Evolutionary conservation across 2,888 invertebrate genomes (phyloP), one percentile per base, ranked within the genome.

Genomic region (Drosophila kuntzei): DNA sequence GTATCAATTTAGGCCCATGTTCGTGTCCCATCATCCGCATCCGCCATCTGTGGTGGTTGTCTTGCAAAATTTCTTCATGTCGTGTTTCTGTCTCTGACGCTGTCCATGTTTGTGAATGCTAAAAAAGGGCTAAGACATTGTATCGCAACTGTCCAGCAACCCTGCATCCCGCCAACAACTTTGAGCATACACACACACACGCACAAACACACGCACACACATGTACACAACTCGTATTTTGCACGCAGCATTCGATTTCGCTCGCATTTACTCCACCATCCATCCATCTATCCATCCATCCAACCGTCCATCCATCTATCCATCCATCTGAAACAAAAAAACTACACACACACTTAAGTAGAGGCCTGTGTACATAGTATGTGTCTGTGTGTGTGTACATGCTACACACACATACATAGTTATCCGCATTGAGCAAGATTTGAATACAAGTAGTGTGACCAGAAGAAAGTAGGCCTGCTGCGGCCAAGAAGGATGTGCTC

Each of bases 381-480:
- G 20, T 51, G 44, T 49, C 16, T 51, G 44, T 37, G 34, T 63
- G 14, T 51, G 25, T 49, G 27, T 27, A 58, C 14, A 47, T 25
- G 44, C 5, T 11, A 46, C 18, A 46, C 14, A 8, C 34, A 49
- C 14, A 49, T 20, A 22, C 16, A 32, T 12, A 63, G 36, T 32
- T 12, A 53, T 53, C 36, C 64, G 54, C 58, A 61, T 36, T 61
- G 67, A 76, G 68, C 60, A 77, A 80, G 78, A 77, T 75, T 75
- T 75, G 68, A 77, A 75, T 75, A 75, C 66, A 65, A 60, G 50
- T 57, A 60, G 43, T 55, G 63, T 69, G 78, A 69, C 62, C 73
- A 76, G 75, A 81, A 78, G 80, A 87, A 88, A 82, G 79, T 84
- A 82, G 85, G 85, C 85, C 85, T 84, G 71, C 55, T 68, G 71